Conservation (phyloP, 1,140 invertebrate genomes). For the Dendrolimus punctatus region DNA sequence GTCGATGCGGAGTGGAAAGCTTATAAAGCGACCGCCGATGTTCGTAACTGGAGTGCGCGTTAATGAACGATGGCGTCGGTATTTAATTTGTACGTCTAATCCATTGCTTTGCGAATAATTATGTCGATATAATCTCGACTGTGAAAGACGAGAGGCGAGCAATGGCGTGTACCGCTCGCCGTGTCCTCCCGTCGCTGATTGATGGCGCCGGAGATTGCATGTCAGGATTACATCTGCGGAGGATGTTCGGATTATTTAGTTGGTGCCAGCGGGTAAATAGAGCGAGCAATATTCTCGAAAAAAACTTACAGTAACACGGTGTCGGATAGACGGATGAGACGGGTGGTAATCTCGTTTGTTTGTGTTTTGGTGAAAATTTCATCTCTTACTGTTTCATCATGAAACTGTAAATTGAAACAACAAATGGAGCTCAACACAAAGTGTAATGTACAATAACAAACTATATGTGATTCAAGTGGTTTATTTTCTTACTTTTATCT, state of each 20-base stretch:
- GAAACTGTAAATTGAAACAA: too few species aligned
- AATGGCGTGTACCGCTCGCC: too few species aligned
- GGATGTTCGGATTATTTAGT: slow-evolving; percentile 63
- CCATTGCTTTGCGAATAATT: slow-evolving; percentile 25
- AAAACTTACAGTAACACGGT: slow-evolving; percentile 22
- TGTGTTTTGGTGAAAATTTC: slow-evolving; percentile 17
- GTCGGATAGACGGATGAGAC: slow-evolving; percentile 9
- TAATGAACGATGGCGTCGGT: slow-evolving; percentile 3
- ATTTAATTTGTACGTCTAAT: slow-evolving; percentile 6
- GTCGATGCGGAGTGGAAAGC: slow-evolving; percentile 4
- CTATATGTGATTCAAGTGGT: too few species aligned
- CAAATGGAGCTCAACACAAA: too few species aligned
- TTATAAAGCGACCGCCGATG: slow-evolving; percentile 4
- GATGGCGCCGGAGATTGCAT: slow-evolving; percentile 63
- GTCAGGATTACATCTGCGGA: slow-evolving; percentile 63
- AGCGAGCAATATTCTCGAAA: slow-evolving; percentile 32
- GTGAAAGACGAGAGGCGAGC: background rate
- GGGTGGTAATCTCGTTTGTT: slow-evolving; percentile 16
- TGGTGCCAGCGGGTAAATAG: slow-evolving; percentile 41
- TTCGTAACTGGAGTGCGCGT: background rate
- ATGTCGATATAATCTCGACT: slow-evolving; percentile 22
- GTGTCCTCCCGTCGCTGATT: slow-evolving; percentile 40
- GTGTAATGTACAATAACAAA: too few species aligned
- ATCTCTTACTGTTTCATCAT: slow-evolving; percentile 9
- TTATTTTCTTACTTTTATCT: too few species aligned